These are phyloP conservation scores for Thalassophryne amazonica DNA, from an alignment of 2,797 vertebrate genomes.

Conservation along the genomic window DNA sequence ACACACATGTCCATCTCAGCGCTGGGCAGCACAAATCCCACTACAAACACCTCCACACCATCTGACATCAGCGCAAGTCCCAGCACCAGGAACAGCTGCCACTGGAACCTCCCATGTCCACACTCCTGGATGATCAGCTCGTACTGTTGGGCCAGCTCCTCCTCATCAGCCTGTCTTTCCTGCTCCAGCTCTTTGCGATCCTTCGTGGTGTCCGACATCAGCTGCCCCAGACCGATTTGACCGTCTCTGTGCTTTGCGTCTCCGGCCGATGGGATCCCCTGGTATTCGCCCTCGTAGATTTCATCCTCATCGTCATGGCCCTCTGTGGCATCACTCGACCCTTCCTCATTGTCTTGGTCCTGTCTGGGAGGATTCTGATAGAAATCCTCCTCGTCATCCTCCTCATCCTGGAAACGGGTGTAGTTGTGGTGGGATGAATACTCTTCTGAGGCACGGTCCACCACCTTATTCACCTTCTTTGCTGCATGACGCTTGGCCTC, in stretches of 20 bases:
- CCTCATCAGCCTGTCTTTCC: slow-evolving; percentile 90
- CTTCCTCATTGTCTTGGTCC: slow-evolving; percentile 87
- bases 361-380: slow-evolving; percentile 75
- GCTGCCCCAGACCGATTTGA: slow-evolving; percentile 78
- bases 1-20: slow-evolving; percentile 95
- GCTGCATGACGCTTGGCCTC: slow-evolving; percentile 89
- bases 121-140: slow-evolving; percentile 97
- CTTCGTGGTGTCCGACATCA: slow-evolving; percentile 76
- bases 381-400: slow-evolving; percentile 78
- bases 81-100: slow-evolving; percentile 93
- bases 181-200: slow-evolving; percentile 85
- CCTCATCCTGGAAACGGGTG: slow-evolving; percentile 87
- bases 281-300: slow-evolving; percentile 95
- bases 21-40: slow-evolving; percentile 95
- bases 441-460: slow-evolving; percentile 87
- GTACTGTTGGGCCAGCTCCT: slow-evolving; percentile 94
- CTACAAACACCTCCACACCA: slow-evolving; percentile 93
- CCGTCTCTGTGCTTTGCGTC: slow-evolving; percentile 79
- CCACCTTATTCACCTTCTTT: slow-evolving; percentile 86
- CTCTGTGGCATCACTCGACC: slow-evolving; percentile 93
- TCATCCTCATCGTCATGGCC: slow-evolving; percentile 95
- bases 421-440: slow-evolving; percentile 86
- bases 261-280: slow-evolving; percentile 84
- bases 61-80: slow-evolving; percentile 96
- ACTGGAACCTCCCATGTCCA: slow-evolving; percentile 93